Evolutionary conservation across 1,140 invertebrate species (phyloP), one percentile per base, ranked within the genome.

Genomic region (Vollenhovia emeryi): DNA sequence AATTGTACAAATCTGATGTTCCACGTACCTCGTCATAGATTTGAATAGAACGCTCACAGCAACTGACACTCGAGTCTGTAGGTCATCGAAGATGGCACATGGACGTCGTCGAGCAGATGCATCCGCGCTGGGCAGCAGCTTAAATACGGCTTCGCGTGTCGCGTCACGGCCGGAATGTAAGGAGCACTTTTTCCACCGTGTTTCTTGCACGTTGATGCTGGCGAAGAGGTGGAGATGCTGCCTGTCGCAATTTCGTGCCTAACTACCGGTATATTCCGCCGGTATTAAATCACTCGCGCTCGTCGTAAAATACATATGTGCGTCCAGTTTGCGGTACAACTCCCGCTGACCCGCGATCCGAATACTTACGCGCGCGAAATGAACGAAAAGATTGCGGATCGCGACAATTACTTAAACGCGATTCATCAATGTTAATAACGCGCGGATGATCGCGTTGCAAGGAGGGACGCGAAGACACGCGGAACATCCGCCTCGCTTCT

Each of bases 141-240:
- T 85, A 85, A 85, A 80, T 79, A 66, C 75, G 50, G 43, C 60
- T 80, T 85, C 64, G 84, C 84, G 84, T 85, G 84, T 85, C 84
- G 21, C 40, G 75, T 85, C 62, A 85, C 62, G 45, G 40, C 45
- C 55, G 62, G 74, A 85, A 85, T 68, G 84, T 79, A 78, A 80
- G 75, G 60, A 64, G 75, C 40, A 36, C 36, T 68, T 52, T 80
- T 80, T 55, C 52, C 68, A 50, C 40, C 43, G 45, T 27, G 21
- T 18, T 76, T 78, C 62, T 84, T 84, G 33, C 73, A 78, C 33
- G 73, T 76, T 43, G 33, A 84, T 64, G 24, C 66, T 64, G 71
- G 62, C 59, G 45, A 43, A 64, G 71, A 36, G 24, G 48, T 5
- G 60, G 43, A 33, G 18, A 52, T 57, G 30, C 24, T 24, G 36